phyloP scores from a whole-genome alignment of 2,113 vertebrate species.

The Notiomystis cincta region DNA sequence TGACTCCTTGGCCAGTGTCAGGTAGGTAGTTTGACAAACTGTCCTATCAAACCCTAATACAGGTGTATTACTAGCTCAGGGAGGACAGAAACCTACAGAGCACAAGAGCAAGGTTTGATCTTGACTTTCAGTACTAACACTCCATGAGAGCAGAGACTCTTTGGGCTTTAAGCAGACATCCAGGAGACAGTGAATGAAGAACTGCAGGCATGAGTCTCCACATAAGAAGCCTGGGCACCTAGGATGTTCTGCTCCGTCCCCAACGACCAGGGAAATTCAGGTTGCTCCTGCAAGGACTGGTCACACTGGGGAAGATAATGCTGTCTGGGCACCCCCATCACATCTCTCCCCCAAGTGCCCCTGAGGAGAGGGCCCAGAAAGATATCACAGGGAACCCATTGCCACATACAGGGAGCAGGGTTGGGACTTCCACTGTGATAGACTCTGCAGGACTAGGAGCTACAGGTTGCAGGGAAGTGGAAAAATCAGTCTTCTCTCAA shows the following conservation, averaged over 20 bases:
- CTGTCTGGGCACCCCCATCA: neutral
- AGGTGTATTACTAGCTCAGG: neutral
- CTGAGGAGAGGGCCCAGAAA: neutral
- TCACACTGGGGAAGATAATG: neutral
- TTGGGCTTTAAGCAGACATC: neutral
- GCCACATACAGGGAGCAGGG: neutral
- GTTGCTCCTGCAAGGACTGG: neutral
- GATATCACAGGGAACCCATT: neutral
- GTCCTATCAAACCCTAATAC: neutral
- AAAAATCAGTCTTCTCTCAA: neutral
- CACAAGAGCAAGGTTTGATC: neutral
- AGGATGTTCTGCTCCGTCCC: neutral
- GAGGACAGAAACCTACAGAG: neutral
- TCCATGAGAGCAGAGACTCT: neutral
- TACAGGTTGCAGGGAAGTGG: fast-evolving
- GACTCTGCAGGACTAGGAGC: neutral
- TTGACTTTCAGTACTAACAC: neutral
- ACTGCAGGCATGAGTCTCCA: neutral
- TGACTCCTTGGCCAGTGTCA: neutral
- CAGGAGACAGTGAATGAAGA: neutral
- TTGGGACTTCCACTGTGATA: neutral
- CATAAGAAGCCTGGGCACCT: neutral
- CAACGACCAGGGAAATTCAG: neutral
- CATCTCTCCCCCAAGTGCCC: neutral
- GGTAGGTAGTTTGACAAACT: neutral